Base-by-base conservation (phyloP, 2,888 invertebrate genomes). In the Mimas tiliae region DNA sequence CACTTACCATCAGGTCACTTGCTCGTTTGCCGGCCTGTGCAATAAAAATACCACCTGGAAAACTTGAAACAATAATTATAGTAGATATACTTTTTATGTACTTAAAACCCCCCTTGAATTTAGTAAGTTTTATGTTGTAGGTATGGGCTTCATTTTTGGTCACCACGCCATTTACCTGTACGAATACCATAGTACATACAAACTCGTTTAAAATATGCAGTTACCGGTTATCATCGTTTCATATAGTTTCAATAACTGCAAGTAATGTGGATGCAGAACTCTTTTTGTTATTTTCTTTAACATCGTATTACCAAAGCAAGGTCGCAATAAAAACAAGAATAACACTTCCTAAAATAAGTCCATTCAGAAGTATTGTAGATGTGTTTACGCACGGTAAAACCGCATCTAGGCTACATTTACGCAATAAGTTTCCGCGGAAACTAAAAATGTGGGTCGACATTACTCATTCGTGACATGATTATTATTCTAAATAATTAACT, bases 341-440 rank as follows among this genome's bases (percentile, higher is more conserved):
- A 42, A 58, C 58, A 42, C 11, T 42, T 42, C 58, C 42, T 42
- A 58, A 38, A 67, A 62, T 75, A 71, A 74, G 67, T 70, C 11
- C 67, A 47, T 63, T 67, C 16, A 64, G 66, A 70, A 53, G 52
- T 45, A 63, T 71, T 73, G 69, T 71, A 71, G 70, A 70, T 71
- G 64, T 67, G 76, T 73, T 72, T 72, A 69, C 70, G 72, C 67
- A 68, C 62, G 47, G 16, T 52, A 62, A 55, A 66, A 75, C 69
- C 70, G 66, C 70, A 69, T 69, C 69, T 63, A 51, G 65, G 52
- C 68, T 50, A 16, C 55, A 64, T 69, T 77, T 76, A 69, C 74
- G 76, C 74, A 77, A 76, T 74, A 69, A 63, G 70, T 76, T 77
- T 76, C 71, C 70, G 66, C 63, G 69, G 72, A 76, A 77, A 73